These are phyloP conservation scores for Drosophila phalerata DNA, from an alignment of 2,888 invertebrate species.

Conservation along the genomic window DNA sequence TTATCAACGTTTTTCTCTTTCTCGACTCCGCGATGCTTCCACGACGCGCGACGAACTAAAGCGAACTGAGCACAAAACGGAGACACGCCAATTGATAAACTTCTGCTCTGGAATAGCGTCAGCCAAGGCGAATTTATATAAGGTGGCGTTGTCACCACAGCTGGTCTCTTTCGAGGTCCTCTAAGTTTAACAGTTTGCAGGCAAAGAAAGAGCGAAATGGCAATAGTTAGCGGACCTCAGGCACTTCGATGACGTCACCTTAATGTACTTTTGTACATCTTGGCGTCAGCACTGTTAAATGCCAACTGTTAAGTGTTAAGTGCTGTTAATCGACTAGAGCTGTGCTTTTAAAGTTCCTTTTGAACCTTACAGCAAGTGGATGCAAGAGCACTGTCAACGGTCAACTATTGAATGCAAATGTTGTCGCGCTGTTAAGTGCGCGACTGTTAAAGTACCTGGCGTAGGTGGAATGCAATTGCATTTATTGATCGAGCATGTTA, in stretches of 20 bases:
- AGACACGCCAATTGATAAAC: constrained; percentile 21
- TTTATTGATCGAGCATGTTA: background rate
- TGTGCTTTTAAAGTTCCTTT: constrained; percentile 13
- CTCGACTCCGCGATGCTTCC: constrained; percentile 26
- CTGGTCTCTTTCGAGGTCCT: too few species aligned
- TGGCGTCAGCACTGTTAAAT: constrained; percentile 11
- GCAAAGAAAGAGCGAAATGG: too few species aligned
- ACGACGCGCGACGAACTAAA: constrained; percentile 21
- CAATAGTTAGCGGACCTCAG: too few species aligned
- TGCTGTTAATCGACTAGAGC: constrained; percentile 13
- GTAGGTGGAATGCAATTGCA: background rate
- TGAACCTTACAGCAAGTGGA: background rate
- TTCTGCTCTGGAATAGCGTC: constrained; percentile 5
- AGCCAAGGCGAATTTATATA: too few species aligned
- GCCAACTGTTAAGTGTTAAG: constrained; percentile 4
- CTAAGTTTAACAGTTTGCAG: too few species aligned
- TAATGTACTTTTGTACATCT: too few species aligned
- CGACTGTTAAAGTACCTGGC: background rate
- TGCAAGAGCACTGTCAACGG: background rate
- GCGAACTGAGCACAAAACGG: constrained; percentile 41
- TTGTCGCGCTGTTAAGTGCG: background rate
- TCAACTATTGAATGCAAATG: background rate
- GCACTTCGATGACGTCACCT: too few species aligned
- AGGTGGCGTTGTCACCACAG: too few species aligned
- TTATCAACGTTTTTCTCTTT: constrained; percentile 18